Percentiles rank a stretch among this genome's conserved stretches.
phyloP scores from a whole-genome alignment of 1,140 invertebrate species.

The Apis dorsata region DNA sequence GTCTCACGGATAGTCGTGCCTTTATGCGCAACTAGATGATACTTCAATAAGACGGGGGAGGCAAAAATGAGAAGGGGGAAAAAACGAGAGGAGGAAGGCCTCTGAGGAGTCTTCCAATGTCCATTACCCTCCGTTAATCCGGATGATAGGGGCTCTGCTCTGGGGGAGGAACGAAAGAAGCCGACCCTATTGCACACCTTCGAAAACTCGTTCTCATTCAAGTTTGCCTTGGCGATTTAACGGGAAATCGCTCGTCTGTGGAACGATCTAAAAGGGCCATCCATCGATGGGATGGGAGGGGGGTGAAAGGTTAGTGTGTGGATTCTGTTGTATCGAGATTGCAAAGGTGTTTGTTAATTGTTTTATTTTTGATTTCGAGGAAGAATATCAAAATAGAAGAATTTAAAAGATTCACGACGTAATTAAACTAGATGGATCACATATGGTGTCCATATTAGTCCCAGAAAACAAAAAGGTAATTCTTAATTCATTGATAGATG shows the following conservation, averaged over 20 bases:
- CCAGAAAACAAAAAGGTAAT: too few relatives aligned
- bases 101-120: neutral
- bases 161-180: neutral
- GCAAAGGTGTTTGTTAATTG: too few relatives aligned
- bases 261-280: constrained; percentile 45
- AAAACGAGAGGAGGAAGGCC: neutral
- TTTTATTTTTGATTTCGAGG: too few relatives aligned
- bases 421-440: too few relatives aligned
- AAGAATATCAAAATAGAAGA: too few relatives aligned
- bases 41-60: neutral
- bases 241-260: constrained; percentile 54
- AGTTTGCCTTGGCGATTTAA: constrained; percentile 45
- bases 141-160: constrained; percentile 1
- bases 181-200: constrained; percentile 17
- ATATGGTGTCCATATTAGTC: too few relatives aligned
- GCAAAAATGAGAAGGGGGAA: neutral
- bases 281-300: neutral
- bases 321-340: too few relatives aligned
- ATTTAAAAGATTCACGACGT: too few relatives aligned
- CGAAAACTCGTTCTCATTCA: constrained; percentile 59
- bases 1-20: constrained; percentile 26
- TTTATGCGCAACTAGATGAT: neutral
- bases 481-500: too few relatives aligned
- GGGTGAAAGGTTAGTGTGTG: too few relatives aligned
- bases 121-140: constrained; percentile 40